A percentile compares a stretch with the other conserved stretches of the same genome.
These are phyloP conservation scores for Luscinia megarhynchos DNA, from an alignment of 2,797 vertebrate species.

Conservation along the genomic window DNA sequence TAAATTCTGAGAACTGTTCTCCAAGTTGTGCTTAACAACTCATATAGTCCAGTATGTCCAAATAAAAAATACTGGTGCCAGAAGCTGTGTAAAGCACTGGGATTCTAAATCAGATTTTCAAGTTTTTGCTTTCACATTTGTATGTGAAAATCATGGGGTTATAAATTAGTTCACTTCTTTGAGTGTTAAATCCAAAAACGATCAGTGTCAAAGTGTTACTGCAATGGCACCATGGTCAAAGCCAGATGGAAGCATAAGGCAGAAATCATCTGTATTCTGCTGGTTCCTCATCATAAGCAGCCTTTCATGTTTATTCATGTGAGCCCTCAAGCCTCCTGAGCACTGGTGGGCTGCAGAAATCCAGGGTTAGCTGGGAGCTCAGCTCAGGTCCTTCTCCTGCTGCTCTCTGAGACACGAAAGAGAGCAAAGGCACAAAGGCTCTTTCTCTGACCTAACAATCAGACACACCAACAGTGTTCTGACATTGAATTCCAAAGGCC, in stretches of 20 bases:
- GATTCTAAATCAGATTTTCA: not conserved
- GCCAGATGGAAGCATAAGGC: not conserved
- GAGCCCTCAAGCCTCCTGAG: not conserved
- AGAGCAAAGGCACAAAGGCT: not conserved
- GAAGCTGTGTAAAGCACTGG: not conserved
- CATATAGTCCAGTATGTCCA: not conserved
- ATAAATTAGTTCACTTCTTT: not conserved
- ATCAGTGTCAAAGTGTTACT: not conserved
- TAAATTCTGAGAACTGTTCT: not conserved
- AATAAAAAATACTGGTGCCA: not conserved
- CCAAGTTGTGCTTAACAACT: not conserved
- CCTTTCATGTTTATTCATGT: not conserved
- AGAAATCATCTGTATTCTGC: not conserved
- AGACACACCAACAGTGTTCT: not conserved
- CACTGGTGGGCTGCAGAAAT: not conserved
- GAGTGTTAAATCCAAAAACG: not conserved
- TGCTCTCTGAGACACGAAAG: not conserved
- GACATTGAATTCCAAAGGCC: not conserved
- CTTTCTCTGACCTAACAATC: not conserved
- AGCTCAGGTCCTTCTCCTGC: not conserved
- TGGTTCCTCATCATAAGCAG: not conserved
- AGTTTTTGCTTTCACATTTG: not conserved
- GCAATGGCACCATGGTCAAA: rapidly evolving
- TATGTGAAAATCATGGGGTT: not conserved
- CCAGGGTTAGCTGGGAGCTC: not conserved